Percentiles rank a stretch among this genome's conserved stretches.
Evolutionary conservation across 2,797 vertebrate species (phyloP).

Genomic region (Cirrhinus mrigala): DNA sequence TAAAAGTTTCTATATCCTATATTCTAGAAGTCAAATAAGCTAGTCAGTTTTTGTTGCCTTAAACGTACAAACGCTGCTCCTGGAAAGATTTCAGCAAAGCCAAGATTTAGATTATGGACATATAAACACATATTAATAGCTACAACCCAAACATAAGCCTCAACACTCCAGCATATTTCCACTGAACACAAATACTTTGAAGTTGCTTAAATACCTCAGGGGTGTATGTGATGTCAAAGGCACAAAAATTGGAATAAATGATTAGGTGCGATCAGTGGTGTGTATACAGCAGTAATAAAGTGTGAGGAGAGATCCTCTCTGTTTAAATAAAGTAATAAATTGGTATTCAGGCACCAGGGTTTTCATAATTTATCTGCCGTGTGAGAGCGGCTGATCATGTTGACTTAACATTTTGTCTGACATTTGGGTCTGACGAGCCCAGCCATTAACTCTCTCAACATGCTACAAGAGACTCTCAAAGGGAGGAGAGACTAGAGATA

Average conservation of each 20-base stretch:
- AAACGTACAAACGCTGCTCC: not conserved
- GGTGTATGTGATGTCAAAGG: constrained; percentile 21
- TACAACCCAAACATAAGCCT: constrained; percentile 14
- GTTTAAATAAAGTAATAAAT: constrained; percentile 62
- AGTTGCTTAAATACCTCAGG: constrained; percentile 25
- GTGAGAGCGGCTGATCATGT: constrained; percentile 77
- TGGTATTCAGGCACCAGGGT: constrained; percentile 69
- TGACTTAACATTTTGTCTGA: constrained; percentile 86
- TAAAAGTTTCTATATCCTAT: not conserved
- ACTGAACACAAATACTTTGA: not conserved
- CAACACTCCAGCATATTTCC: not conserved
- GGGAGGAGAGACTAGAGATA: constrained; percentile 48
- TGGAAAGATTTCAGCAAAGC: not conserved
- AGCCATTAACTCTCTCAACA: constrained; percentile 79
- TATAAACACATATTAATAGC: not conserved
- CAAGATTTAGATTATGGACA: constrained; percentile 5
- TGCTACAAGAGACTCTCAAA: constrained; percentile 70
- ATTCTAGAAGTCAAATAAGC: not conserved
- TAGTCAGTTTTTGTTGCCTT: not conserved
- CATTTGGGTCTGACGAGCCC: constrained; percentile 78
- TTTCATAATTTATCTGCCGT: constrained; percentile 79
- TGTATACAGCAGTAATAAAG: constrained; percentile 47
- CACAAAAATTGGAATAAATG: constrained; percentile 23
- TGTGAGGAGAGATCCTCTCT: constrained; percentile 36
- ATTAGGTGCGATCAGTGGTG: constrained; percentile 22